A percentile compares a stretch with the other conserved stretches of the same genome.
phyloP scores from a whole-genome alignment of 2,113 vertebrate species.

The Cyprinodon variegatus region DNA sequence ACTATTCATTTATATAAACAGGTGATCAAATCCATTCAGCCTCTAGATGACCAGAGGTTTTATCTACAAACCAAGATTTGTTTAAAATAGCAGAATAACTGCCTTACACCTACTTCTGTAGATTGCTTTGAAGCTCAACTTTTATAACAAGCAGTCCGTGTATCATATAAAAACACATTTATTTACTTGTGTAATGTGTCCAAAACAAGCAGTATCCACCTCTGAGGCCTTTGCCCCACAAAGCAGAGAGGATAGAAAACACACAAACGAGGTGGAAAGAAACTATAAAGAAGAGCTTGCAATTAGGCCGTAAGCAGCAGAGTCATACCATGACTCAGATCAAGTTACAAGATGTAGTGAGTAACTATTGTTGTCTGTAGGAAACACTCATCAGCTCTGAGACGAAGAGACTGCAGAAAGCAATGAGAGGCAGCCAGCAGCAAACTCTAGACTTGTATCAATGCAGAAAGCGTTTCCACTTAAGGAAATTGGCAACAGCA shows the following conservation, averaged over 20 bases:
- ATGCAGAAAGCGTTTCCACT: not conserved
- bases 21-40: too few relatives aligned
- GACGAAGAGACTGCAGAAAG: not conserved
- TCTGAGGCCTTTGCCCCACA: not conserved
- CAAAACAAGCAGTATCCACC: not conserved
- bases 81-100: too few relatives aligned
- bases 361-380: not conserved
- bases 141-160: not conserved
- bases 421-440: not conserved
- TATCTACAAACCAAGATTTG: too few relatives aligned
- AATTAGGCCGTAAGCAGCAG: not conserved
- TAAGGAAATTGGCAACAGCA: not conserved
- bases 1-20: too few relatives aligned
- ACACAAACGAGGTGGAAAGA: not conserved
- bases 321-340: not conserved
- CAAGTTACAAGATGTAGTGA: not conserved
- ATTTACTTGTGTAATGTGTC: not conserved
- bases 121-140: not conserved
- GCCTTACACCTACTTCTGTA: too few relatives aligned
- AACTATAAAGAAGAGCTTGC: not conserved
- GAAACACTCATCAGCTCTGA: conserved; percentile 1
- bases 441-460: conserved; percentile 5
- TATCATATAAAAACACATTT: not conserved
- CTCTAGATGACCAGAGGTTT: too few relatives aligned
- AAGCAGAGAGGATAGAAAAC: not conserved